Evolutionary conservation across 2,888 invertebrate species (phyloP).

Genomic region (Oligia strigilis): DNA sequence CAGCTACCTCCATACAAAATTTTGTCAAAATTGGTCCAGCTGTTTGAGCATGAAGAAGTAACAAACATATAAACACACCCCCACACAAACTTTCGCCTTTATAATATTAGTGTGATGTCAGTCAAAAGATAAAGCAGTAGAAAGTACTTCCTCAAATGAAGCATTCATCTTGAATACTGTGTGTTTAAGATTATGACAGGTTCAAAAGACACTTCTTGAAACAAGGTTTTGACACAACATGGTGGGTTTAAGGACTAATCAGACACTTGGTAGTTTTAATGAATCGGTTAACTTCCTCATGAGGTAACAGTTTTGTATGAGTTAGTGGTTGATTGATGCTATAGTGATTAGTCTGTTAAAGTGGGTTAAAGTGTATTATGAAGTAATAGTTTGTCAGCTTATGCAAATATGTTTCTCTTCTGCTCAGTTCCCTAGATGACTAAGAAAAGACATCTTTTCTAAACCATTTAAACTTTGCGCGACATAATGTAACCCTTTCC

Average conservation of each 20-base stretch:
- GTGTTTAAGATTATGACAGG: slow-evolving; percentile 3
- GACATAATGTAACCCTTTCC: not conserved
- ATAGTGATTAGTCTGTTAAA: not conserved
- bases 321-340: not conserved
- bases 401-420: not conserved
- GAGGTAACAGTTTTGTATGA: slow-evolving; percentile 9
- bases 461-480: not conserved
- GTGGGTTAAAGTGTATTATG: not conserved
- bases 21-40: no score
- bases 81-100: no score
- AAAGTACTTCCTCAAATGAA: slow-evolving; percentile 1
- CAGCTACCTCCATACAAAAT: no score
- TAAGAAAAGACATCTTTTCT: not conserved
- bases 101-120: not conserved
- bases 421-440: not conserved
- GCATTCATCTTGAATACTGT: not conserved
- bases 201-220: slow-evolving; percentile 5
- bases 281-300: slow-evolving; percentile 7
- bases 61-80: no score
- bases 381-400: not conserved
- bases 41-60: no score
- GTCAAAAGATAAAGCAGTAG: slow-evolving; percentile 1
- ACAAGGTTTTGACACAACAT: not conserved
- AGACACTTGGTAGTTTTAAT: not conserved
- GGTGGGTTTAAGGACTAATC: not conserved